Evolutionary conservation across 2,797 vertebrate genomes (phyloP).

Genomic region (Clarias platycephalus): DNA sequence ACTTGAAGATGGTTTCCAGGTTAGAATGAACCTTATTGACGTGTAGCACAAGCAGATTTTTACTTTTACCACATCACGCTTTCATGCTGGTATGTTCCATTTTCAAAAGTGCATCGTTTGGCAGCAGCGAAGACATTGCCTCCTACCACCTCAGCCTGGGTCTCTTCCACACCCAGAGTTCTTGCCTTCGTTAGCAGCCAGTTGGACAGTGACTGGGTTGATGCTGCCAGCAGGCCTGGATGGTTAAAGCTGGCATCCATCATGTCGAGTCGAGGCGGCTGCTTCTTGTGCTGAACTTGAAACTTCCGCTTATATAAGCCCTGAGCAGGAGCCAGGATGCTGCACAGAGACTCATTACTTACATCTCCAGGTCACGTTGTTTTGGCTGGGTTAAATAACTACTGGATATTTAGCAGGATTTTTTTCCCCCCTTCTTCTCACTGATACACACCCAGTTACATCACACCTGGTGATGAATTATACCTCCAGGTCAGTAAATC

Average conservation of each 20-base stretch:
- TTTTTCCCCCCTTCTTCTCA: background rate
- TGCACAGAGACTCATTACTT: conserved; percentile 53
- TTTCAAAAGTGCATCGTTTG: conserved; percentile 11
- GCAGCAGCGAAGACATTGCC: background rate
- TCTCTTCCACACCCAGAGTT: conserved; percentile 10
- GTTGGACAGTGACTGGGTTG: conserved; percentile 1
- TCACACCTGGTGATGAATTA: conserved; percentile 27
- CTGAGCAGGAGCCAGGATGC: conserved; percentile 60
- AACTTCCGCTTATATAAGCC: conserved; percentile 68
- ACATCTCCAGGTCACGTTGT: conserved; percentile 47
- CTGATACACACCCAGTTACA: conserved; percentile 39
- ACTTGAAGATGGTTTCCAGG: conserved; percentile 5
- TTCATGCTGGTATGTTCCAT: background rate
- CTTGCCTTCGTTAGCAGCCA: background rate
- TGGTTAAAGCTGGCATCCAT: conserved; percentile 28
- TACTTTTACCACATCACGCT: background rate
- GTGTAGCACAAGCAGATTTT: background rate
- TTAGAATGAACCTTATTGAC: background rate
- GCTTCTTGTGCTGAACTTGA: conserved; percentile 63
- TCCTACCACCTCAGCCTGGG: conserved; percentile 22
- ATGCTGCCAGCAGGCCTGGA: conserved; percentile 22
- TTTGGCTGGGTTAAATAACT: conserved; percentile 50
- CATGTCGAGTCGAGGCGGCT: conserved; percentile 41
- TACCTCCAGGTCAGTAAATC: conserved; percentile 5
- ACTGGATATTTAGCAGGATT: conserved; percentile 48